Evolutionary conservation across 2,888 invertebrate genomes (phyloP), one percentile per base, ranked within the genome.

Genomic region (Eristalis tenax): DNA sequence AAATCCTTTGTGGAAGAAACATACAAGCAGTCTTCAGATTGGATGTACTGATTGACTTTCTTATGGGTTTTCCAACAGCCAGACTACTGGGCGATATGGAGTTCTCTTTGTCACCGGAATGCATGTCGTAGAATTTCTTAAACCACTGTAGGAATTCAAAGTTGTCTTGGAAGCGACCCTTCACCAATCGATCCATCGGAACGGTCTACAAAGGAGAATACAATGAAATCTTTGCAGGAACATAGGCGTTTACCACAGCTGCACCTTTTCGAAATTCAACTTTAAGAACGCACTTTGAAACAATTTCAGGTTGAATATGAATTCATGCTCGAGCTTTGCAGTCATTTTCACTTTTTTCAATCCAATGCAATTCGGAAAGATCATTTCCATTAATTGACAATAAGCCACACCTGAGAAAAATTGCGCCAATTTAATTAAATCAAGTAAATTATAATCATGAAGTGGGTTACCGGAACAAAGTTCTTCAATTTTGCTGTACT

Each of bases 111-210:
- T 97, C 98, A 91, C 96, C 96, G 94, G 98, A 98, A 95, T 99
- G 99, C 90, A 98, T 98, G 94, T 99, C 99, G 94, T 98, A 99
- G 94, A 99, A 99, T 93, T 98, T 98, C 95, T 99, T 99, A 95
- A 99, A 99, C 99, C 99, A 99, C 94, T 99, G 99, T 91, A 99
- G 95, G 94, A 99, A 99, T 94, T 99, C 99, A 95, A 99, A 99
- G 94, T 99, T 99, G 95, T 99, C 99, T 95, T 99, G 99, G 94
- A 99, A 99, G 90, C 98, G 96, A 92, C 98, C 99, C 94, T 99
- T 99, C 92, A 99, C 97, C 94, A 99, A 95, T 66, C 91, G 92
- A 88, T 93, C 93, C 76, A 93, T 91, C 2, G 93, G 93, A 56
- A 93, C 92, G 11, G 91, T 90, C 89, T 90, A 88, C 76, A 26